Conservation (phyloP, 1,140 invertebrate genomes). For the Drosophila ironensis region DNA sequence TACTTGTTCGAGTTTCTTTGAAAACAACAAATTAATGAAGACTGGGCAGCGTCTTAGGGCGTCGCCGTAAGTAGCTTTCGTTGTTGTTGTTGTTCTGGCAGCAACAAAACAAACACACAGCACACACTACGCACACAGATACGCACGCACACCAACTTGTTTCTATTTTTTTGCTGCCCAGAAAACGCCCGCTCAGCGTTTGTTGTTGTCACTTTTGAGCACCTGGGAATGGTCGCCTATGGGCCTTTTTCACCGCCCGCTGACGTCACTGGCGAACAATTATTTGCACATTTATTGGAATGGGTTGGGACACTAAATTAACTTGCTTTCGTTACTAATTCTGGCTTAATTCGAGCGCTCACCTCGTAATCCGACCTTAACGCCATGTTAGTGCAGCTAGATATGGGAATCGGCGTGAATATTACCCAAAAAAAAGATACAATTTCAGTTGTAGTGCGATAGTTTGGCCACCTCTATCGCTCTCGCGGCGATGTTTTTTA, state of each 20-base stretch:
- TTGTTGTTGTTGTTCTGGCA: slow-evolving; percentile 30
- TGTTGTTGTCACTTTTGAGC: slow-evolving; percentile 18
- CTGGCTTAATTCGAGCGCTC: slow-evolving; percentile 56
- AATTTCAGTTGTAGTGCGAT: no score
- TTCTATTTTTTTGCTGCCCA: slow-evolving; percentile 71
- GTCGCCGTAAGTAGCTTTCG: slow-evolving; percentile 46
- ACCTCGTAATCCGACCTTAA: slow-evolving; percentile 81
- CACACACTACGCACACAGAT: slow-evolving; percentile 36
- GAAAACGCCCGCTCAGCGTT: slow-evolving; percentile 71
- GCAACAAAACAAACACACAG: slow-evolving; percentile 68
- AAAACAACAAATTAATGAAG: slow-evolving; percentile 62
- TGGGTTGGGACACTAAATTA: slow-evolving; percentile 53
- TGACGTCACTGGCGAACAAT: slow-evolving; percentile 30
- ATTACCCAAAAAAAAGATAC: no score
- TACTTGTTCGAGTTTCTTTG: neutral
- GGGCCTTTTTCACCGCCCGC: neutral
- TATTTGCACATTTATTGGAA: slow-evolving; percentile 56
- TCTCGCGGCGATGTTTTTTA: no score
- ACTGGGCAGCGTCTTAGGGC: slow-evolving; percentile 58
- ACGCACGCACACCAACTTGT: slow-evolving; percentile 26
- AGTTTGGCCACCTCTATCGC: no score
- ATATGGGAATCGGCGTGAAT: no score
- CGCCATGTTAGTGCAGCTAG: slow-evolving; percentile 80
- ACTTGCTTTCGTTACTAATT: slow-evolving; percentile 56
- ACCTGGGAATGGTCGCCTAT: no score